phyloP scores from a whole-genome alignment of 2,797 vertebrate genomes.

The Lemur catta region DNA sequence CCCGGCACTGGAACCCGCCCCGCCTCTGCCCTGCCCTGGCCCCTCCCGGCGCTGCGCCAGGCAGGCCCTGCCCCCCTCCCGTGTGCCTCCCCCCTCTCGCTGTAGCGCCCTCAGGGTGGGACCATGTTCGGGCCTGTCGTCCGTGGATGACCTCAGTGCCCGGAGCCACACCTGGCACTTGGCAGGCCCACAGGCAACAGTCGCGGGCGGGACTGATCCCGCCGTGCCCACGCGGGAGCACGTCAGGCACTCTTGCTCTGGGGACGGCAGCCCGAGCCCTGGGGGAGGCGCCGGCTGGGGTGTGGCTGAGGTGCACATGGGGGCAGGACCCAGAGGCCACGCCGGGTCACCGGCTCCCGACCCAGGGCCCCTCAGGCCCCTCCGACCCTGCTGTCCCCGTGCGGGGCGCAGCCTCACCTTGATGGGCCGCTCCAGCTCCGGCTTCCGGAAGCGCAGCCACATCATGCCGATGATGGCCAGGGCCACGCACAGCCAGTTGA shows the following conservation, averaged over 20 bases:
- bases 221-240: too few species aligned
- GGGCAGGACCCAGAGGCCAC: background rate
- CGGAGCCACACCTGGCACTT: too few species aligned
- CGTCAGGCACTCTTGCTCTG: too few species aligned
- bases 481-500: conserved; percentile 99
- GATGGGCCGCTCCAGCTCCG: conserved; percentile 95
- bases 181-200: rapidly evolving
- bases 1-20: too few species aligned
- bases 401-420: conserved; percentile 86
- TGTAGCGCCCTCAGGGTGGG: background rate
- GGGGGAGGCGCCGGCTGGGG: background rate
- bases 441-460: conserved; percentile 96
- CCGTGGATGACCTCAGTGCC: background rate
- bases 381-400: too few species aligned
- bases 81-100: background rate
- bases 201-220: rapidly evolving
- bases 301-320: rapidly evolving
- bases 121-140: too few species aligned
- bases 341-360: rapidly evolving
- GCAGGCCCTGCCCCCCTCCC: background rate
- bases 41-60: background rate
- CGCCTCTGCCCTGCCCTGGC: too few species aligned
- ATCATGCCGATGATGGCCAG: conserved; percentile 97
- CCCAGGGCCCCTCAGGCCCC: background rate
- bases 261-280: background rate